Base-by-base conservation (phyloP, 2,113 vertebrate genomes). In the Synchiropus splendidus region DNA sequence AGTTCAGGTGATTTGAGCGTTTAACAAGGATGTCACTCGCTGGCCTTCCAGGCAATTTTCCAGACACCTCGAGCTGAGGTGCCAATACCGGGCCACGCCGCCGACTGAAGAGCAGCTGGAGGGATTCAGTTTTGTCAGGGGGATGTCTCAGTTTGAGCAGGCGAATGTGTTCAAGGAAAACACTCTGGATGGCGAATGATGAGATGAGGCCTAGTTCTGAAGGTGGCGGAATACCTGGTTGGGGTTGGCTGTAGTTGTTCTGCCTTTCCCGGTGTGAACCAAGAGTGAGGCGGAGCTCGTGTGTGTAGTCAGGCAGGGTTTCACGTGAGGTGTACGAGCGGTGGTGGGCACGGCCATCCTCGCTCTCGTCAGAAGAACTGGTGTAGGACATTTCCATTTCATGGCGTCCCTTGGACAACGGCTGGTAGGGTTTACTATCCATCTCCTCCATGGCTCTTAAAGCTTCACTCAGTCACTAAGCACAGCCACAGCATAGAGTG, bases 381-480 rank as follows among this genome's bases (percentile, higher is more conserved):
- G 90, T 92, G 76, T 97, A 95, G 54, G 89, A 84, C 82, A 95
- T 80, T 85, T 97, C 93, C 88, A 95, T 91, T 70, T 97, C 92
- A 72, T 92, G 90, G 54, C 91, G 92, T 12, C 88, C 89, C 82
- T 96, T 96, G 12, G 93, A 90, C 75, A 97, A 79, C 14, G 92
- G 92, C 74, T 96, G 93, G 79, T 96, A 96, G 56, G 93, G 93
- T 85, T 96, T 96, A 69, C 89, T 94, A 84, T 97, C 92, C 81
- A 92, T 92, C 83, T 97, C 92, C 78, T 97, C 93, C 93, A 96
- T 97, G 75, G 80, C 87, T 88, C 66, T 61, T 46, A 57, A 45
- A 42, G 58, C 62, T 80, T 82, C 71, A 37, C 67, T 80, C 87
- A 89, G 86, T 86, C 86, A 89, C 81, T 84, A 75, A 79, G 78